Base-by-base conservation (phyloP, 2,797 vertebrate species). In the Pangasius macronema region DNA sequence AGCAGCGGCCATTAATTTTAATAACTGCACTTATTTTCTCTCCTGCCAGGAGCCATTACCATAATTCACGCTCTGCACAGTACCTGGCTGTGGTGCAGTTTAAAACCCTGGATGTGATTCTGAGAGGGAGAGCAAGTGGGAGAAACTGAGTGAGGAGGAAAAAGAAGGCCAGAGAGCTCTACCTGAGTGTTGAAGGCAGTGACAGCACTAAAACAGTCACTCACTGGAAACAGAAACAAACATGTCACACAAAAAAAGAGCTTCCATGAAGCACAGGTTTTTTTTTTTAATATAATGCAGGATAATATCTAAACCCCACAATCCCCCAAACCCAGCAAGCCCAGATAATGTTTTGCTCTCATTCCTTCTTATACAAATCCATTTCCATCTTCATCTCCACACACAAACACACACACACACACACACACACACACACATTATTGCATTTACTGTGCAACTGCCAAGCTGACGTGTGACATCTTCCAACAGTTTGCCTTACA, bases 21-120 rank as follows among this genome's bases (percentile, higher is more conserved):
- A 93, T 93, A 95, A 94, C 93, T 92, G 90, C 89, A 91, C 91
- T 92, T 91, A 93, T 93, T 94, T 93, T 94, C 93, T 91, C 90
- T 90, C 85, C 92, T 93, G 93, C 92, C 93, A 94, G 92, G 88
- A 90, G 84, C 89, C 85, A 92, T 94, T 93, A 92, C 82, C 84
- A 87, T 93, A 93, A 94, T 91, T 94, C 92, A 92, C 51, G 49
- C 89, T 93, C 89, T 87, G 88, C 90, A 88, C 49, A 80, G 46
- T 92, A 93, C 94, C 93, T 93, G 93, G 92, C 83, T 91, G 85
- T 90, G 88, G 89, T 87, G 87, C 82, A 81, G 87, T 90, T 90
- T 91, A 90, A 90, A 88, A 87, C 82, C 89, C 89, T 57, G 86
- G 90, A 93, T 92, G 88, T 83, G 55, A 81, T 67, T 30, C 85